phyloP scores from a whole-genome alignment of 2,888 invertebrate genomes.

The Thereva unica region DNA sequence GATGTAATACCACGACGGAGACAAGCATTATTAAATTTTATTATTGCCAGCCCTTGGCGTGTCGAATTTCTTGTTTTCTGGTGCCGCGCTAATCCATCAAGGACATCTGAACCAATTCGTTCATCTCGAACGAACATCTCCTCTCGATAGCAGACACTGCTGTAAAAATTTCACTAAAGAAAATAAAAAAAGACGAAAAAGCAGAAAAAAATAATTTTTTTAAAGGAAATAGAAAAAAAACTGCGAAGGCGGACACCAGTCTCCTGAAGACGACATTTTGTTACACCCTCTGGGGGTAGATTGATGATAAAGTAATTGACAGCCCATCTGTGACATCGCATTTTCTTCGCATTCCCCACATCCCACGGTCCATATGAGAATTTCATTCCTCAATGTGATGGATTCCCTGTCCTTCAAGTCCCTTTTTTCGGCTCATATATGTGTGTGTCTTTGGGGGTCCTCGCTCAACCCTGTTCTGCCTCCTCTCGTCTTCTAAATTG shows the following conservation, averaged over 20 bases:
- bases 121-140: too few relatives aligned
- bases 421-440: background rate
- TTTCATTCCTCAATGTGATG: slow-evolving; percentile 32
- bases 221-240: slow-evolving; percentile 26
- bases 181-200: too few relatives aligned
- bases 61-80: too few relatives aligned
- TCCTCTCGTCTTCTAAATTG: background rate
- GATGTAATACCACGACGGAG: too few relatives aligned
- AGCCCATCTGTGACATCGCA: slow-evolving; percentile 40
- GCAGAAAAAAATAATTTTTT: slow-evolving; percentile 7
- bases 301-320: slow-evolving; percentile 42
- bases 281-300: slow-evolving; percentile 29
- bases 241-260: slow-evolving; percentile 27
- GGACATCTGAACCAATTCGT: too few relatives aligned
- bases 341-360: slow-evolving; percentile 17
- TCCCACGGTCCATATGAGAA: slow-evolving; percentile 25
- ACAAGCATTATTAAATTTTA: too few relatives aligned
- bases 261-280: slow-evolving; percentile 19
- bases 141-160: too few relatives aligned
- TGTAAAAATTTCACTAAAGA: too few relatives aligned
- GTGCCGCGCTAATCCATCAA: too few relatives aligned
- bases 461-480: background rate
- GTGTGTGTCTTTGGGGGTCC: slow-evolving; percentile 7
- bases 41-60: too few relatives aligned
- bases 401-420: slow-evolving; percentile 33